Evolutionary conservation across 2,113 vertebrate genomes (phyloP).

Genomic region (Ellobius talpinus): DNA sequence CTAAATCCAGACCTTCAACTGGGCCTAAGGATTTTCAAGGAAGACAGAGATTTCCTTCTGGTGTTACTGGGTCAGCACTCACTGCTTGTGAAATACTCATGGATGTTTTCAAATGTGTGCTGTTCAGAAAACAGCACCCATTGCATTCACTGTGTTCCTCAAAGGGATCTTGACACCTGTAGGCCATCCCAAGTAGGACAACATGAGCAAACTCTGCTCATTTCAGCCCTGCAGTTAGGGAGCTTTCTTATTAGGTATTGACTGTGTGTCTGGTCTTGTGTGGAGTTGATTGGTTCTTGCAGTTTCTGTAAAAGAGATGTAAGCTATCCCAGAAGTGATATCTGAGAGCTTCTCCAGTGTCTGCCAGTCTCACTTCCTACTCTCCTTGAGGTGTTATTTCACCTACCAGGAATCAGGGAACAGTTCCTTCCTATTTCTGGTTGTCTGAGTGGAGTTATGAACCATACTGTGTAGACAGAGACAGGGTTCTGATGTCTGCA

Average conservation of each 20-base stretch:
- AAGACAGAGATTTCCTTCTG: background rate
- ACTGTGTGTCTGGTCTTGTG: rapidly evolving
- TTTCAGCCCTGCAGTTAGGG: background rate
- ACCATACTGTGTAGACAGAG: background rate
- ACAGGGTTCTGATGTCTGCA: rapidly evolving
- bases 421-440: background rate
- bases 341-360: background rate
- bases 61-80: background rate
- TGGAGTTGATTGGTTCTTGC: background rate
- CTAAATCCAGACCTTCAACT: background rate
- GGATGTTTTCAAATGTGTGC: rapidly evolving
- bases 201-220: background rate
- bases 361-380: background rate
- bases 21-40: background rate
- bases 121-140: background rate
- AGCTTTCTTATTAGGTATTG: background rate
- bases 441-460: background rate
- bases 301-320: background rate
- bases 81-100: rapidly evolving
- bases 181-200: no score
- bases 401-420: background rate
- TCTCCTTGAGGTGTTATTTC: background rate
- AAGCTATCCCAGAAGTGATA: background rate
- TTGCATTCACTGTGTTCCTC: background rate
- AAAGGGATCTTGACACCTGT: background rate